Percentiles rank a stretch among this genome's conserved stretches.
Conservation (phyloP, 2,888 invertebrate genomes). For the Dryomyza anilis region DNA sequence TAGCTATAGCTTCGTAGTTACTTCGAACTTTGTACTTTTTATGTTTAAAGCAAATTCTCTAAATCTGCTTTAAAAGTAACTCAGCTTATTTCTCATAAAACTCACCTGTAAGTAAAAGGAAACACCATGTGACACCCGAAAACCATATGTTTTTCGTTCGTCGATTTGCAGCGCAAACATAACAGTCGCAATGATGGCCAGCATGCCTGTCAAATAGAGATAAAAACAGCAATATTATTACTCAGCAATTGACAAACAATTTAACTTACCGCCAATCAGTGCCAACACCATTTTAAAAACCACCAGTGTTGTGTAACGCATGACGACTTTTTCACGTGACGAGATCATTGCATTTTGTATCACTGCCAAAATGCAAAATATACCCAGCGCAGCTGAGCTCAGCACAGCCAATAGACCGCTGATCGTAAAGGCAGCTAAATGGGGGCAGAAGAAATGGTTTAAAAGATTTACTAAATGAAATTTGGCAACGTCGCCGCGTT, state of each 20-base stretch:
- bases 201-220: slow-evolving; percentile 73
- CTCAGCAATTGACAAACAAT: no score
- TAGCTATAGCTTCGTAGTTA: no score
- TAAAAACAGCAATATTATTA: background rate
- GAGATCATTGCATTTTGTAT: slow-evolving; percentile 87
- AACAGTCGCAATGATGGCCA: slow-evolving; percentile 81
- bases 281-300: slow-evolving; percentile 80
- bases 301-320: slow-evolving; percentile 78
- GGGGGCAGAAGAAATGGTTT: slow-evolving; percentile 11
- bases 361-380: slow-evolving; percentile 80
- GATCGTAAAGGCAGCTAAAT: slow-evolving; percentile 79
- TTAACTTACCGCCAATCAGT: slow-evolving; percentile 76
- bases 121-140: slow-evolving; percentile 76
- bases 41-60: no score
- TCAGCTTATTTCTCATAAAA: no score
- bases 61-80: no score
- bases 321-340: slow-evolving; percentile 78
- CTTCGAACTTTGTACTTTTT: no score
- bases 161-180: slow-evolving; percentile 86
- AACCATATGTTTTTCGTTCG: slow-evolving; percentile 74
- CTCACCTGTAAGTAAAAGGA: slow-evolving; percentile 86
- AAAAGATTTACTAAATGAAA: background rate
- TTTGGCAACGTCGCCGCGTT: background rate
- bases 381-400: slow-evolving; percentile 74
- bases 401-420: slow-evolving; percentile 81